phyloP scores from a whole-genome alignment of 2,113 vertebrate species.

The Suncus etruscus region DNA sequence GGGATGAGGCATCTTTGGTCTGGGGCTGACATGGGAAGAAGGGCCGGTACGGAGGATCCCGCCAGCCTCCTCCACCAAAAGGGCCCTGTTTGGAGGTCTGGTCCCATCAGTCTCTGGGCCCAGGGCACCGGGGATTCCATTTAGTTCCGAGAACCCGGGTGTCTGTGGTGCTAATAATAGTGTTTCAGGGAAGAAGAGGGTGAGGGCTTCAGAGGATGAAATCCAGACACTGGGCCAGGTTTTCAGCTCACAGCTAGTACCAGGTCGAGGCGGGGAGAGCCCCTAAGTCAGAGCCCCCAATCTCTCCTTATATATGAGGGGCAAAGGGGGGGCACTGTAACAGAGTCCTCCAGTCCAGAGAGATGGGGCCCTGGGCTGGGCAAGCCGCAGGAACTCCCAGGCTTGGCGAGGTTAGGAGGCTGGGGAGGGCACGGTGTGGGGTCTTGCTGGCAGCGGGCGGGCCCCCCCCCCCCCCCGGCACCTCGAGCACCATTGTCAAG shows the following conservation, averaged over 20 bases:
- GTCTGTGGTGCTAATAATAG: conserved; percentile 62
- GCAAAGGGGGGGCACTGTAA: conserved; percentile 23
- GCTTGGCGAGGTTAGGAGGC: neutral
- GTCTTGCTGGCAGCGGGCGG: neutral
- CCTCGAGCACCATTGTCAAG: conserved; percentile 73
- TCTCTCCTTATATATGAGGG: neutral
- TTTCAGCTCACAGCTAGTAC: conserved; percentile 58
- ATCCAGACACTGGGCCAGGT: neutral
- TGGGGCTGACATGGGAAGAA: conserved; percentile 51
- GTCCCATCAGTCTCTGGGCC: neutral
- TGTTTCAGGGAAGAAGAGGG: conserved; percentile 13
- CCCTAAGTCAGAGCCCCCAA: neutral
- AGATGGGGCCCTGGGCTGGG: neutral
- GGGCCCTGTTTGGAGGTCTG: neutral
- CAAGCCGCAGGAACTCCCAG: neutral
- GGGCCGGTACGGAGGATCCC: neutral
- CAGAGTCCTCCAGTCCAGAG: conserved; percentile 1
- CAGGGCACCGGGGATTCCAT: neutral
- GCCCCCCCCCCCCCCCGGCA: neutral
- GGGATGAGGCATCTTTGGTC: conserved; percentile 78
- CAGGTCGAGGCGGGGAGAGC: neutral
- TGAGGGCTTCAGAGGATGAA: neutral
- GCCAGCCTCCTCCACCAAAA: neutral
- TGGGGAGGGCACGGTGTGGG: neutral
- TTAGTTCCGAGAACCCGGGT: neutral